phyloP scores from a whole-genome alignment of 2,888 invertebrate species.

The Pteria penguin region DNA sequence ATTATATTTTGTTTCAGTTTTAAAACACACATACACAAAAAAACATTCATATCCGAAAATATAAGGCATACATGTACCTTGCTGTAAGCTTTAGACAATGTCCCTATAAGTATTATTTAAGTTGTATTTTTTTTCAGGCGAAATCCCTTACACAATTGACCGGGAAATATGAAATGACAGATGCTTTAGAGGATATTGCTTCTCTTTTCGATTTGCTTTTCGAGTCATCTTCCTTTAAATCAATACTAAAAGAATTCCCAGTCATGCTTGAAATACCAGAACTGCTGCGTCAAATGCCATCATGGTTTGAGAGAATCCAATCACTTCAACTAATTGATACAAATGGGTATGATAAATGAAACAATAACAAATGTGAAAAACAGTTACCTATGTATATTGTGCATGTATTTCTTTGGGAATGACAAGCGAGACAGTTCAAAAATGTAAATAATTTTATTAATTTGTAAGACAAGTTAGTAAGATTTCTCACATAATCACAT shows the following conservation, averaged over 20 bases:
- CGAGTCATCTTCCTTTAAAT: constrained; percentile 46
- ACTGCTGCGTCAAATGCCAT: constrained; percentile 33
- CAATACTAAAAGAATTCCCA: constrained; percentile 43
- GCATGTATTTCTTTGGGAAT: no score
- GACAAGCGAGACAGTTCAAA: no score
- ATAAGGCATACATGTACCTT: background rate
- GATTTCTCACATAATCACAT: no score
- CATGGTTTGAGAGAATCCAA: constrained; percentile 11
- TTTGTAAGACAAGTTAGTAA: no score
- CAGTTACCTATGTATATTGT: no score
- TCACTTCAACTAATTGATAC: constrained; percentile 25
- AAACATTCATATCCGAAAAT: background rate
- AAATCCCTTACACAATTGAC: constrained; percentile 49
- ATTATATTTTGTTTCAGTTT: background rate
- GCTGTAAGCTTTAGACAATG: background rate
- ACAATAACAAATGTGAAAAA: no score
- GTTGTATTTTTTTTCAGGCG: constrained; percentile 42
- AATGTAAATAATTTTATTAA: no score
- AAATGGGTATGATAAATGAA: no score
- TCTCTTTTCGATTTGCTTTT: constrained; percentile 61
- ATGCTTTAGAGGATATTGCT: constrained; percentile 57
- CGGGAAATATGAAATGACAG: constrained; percentile 42
- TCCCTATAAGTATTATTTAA: background rate
- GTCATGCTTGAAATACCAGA: constrained; percentile 46
- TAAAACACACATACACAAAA: background rate